These are phyloP conservation scores for Dromiciops gliroides DNA, from an alignment of 2,113 vertebrate species.

Conservation along the genomic window DNA sequence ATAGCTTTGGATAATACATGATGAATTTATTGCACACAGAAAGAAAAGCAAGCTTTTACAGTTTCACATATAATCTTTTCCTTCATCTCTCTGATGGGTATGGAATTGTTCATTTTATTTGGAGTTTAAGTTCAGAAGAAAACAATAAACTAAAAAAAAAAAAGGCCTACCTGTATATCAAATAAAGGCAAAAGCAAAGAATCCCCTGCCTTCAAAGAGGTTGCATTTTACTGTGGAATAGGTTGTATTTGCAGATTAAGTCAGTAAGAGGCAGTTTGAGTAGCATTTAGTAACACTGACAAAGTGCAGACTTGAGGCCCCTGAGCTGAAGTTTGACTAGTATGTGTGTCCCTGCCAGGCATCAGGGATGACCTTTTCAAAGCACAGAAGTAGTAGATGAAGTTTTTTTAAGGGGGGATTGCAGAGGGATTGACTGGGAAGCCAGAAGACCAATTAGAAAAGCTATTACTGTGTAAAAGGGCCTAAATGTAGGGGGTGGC, in stretches of 20 bases:
- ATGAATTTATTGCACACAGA: background rate
- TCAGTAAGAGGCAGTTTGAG: background rate
- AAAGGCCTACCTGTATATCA: background rate
- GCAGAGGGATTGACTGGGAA: background rate
- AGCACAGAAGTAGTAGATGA: background rate
- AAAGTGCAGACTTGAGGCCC: background rate
- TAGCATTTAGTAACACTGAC: background rate
- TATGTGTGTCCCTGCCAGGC: background rate
- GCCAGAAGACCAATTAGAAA: background rate
- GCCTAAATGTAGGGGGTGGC: background rate
- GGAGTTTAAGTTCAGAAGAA: background rate
- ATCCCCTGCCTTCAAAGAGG: background rate
- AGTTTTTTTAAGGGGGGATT: background rate
- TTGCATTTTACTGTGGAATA: background rate
- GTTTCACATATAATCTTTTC: background rate
- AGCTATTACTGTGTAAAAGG: background rate
- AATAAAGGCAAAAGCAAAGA: background rate
- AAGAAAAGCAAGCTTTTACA: background rate
- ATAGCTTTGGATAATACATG: background rate
- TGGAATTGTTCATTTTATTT: background rate
- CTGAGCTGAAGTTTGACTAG: background rate
- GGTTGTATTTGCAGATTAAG: background rate
- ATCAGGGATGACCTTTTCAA: background rate
- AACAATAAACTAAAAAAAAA: no score
- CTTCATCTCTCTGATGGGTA: background rate